Evolutionary conservation across 2,113 vertebrate genomes (phyloP).

Genomic region (Tichodroma muraria): DNA sequence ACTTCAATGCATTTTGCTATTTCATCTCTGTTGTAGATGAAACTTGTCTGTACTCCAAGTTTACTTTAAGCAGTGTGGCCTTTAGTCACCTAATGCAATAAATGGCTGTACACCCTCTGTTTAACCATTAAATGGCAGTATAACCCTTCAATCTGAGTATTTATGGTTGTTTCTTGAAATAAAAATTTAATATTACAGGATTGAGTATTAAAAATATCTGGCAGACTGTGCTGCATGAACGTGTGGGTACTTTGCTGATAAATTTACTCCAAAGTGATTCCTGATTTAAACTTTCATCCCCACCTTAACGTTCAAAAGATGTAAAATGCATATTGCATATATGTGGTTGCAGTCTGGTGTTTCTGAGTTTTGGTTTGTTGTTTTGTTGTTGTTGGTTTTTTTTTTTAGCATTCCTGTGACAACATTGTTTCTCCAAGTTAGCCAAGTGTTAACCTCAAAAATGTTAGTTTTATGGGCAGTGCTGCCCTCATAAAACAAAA

Average conservation of each 20-base stretch:
- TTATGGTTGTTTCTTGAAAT: conserved; percentile 11
- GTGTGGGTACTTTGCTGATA: background rate
- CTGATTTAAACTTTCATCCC: background rate
- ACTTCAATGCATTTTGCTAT: conserved; percentile 19
- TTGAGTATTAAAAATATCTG: background rate
- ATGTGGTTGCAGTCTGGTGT: background rate
- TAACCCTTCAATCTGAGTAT: background rate
- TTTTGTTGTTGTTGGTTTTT: no score
- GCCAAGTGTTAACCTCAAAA: conserved; percentile 53
- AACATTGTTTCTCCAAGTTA: conserved; percentile 38
- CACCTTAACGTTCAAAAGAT: background rate
- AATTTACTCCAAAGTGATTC: background rate
- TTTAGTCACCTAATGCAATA: background rate
- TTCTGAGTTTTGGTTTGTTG: background rate
- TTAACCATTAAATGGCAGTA: background rate
- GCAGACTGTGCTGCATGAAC: background rate
- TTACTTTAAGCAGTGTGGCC: conserved; percentile 18
- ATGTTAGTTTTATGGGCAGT: conserved; percentile 37
- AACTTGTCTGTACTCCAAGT: conserved; percentile 20
- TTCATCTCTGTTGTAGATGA: background rate
- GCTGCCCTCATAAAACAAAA: conserved; percentile 57
- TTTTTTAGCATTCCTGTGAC: background rate
- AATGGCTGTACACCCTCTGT: background rate
- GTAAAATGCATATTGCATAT: background rate
- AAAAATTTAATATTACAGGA: background rate